A percentile compares a stretch with the other conserved stretches of the same genome.
Evolutionary conservation across 2,888 invertebrate genomes (phyloP).

Genomic region (Heterodera filipjevi): DNA sequence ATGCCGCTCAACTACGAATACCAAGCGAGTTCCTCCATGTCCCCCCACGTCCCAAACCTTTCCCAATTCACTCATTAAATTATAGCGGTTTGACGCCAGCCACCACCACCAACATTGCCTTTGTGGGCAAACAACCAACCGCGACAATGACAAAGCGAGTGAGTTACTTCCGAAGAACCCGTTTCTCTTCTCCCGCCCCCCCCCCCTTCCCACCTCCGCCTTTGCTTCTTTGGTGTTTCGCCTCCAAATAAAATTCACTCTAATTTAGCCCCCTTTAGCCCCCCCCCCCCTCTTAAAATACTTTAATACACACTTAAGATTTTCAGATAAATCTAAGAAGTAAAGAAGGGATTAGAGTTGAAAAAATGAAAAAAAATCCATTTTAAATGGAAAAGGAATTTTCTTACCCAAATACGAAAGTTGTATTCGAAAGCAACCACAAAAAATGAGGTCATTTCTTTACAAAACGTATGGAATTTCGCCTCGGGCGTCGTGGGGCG

Average conservation of each 20-base stretch:
- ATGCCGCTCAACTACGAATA: neutral
- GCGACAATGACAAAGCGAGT: conserved; percentile 1
- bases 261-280: neutral
- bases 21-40: neutral
- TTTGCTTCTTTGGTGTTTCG: neutral
- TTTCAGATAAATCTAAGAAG: no score
- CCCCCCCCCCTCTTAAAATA: neutral
- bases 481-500: neutral
- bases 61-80: conserved; percentile 27
- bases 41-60: neutral
- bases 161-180: neutral
- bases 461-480: neutral
- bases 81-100: conserved; percentile 31
- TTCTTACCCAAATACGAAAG: no score
- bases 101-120: neutral
- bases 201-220: neutral
- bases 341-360: no score
- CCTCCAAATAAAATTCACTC: neutral
- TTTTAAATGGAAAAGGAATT: no score
- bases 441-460: no score
- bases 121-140: neutral
- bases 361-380: no score
- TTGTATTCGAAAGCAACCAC: no score
- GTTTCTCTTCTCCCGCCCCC: neutral
- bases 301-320: neutral